These are phyloP conservation scores for Scaptomyza tumidula DNA, from an alignment of 2,888 invertebrate genomes.

Conservation along the genomic window DNA sequence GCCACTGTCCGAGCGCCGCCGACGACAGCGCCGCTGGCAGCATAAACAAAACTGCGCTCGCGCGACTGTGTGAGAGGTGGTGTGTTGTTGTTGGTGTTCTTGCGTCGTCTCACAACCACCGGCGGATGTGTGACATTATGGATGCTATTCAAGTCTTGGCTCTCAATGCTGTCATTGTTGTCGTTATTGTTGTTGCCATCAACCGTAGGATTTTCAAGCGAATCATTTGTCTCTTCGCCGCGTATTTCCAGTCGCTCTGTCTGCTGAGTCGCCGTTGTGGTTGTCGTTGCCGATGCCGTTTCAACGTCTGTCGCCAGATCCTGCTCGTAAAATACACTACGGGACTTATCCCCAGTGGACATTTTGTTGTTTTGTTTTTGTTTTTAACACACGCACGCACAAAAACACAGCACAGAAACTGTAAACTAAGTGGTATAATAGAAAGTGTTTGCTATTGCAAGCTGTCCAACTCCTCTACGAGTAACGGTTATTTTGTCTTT, in stretches of 20 bases:
- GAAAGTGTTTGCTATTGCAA: slow-evolving; percentile 5
- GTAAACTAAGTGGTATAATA: slow-evolving; percentile 2
- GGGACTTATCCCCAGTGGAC: slow-evolving; percentile 21
- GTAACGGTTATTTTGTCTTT: slow-evolving; percentile 36
- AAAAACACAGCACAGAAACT: slow-evolving; percentile 26
- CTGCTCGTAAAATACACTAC: slow-evolving; percentile 42
- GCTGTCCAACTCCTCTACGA: slow-evolving; percentile 27
- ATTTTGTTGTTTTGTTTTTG: slow-evolving; percentile 18
- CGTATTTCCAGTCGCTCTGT: slow-evolving; percentile 2
- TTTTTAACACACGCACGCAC: not conserved
- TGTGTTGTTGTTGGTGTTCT: slow-evolving; percentile 18
- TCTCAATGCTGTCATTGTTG: slow-evolving; percentile 1
- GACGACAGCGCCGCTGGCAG: no score
- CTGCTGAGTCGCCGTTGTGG: not conserved
- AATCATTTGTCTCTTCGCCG: not conserved
- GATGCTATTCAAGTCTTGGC: slow-evolving; percentile 9
- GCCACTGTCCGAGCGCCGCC: no score
- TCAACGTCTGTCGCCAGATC: slow-evolving; percentile 25
- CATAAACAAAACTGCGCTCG: slow-evolving; percentile 48
- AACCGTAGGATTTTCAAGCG: not conserved
- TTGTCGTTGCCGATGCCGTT: not conserved
- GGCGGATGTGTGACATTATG: slow-evolving; percentile 33
- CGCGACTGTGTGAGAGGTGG: slow-evolving; percentile 15
- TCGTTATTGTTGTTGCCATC: slow-evolving; percentile 27
- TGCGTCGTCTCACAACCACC: slow-evolving; percentile 42